Base-by-base conservation (phyloP, 2,797 vertebrate genomes). In the Toxotes lorentzi region DNA sequence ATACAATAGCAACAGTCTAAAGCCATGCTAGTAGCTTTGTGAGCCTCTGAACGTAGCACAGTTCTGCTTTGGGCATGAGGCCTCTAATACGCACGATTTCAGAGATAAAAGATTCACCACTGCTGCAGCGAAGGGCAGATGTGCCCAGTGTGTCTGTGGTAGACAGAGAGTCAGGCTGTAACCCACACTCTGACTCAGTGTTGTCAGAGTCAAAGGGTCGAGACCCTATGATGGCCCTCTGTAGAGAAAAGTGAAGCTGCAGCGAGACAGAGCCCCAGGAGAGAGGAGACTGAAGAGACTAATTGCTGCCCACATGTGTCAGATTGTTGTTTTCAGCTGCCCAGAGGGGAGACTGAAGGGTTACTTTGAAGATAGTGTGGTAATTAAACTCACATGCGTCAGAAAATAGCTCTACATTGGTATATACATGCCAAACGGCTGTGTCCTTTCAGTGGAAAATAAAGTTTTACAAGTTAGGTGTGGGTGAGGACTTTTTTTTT, bases 161-260 rank as follows among this genome's bases (percentile, higher is more conserved):
- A 73, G 84, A 86, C 45, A 40, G 57, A 58, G 50, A 59, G 47
- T 32, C 57, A 14, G 41, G 60, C 57, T 84, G 85, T 74, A 91
- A 92, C 84, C 48, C 21, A 89, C 84, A 70, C 90, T 78, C 48
- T 34, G 77, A 65, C 58, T 81, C 74, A 0, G 40, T 94, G 90
- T 90, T 92, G 89, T 93, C 72, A 45, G 83, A 82, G 90, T 91
- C 90, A 90, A 81, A 82, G 74, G 91, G 91, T 92, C 78, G 57
- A n/a, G 86, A 89, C 89, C 87, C 71, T 9, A 38, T 23, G 51
- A 32, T 23, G 79, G 75, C 58, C 70, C 47, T 63, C 53, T 64
- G 40, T n/a, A 6, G 59, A 47, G 67, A 62, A 84, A 86, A 48
- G 62, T 19, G 72, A 83, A 78, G 78, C 85, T 86, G 54, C 73